phyloP scores from a whole-genome alignment of 1,140 invertebrate species.

The Helicoverpa zea region DNA sequence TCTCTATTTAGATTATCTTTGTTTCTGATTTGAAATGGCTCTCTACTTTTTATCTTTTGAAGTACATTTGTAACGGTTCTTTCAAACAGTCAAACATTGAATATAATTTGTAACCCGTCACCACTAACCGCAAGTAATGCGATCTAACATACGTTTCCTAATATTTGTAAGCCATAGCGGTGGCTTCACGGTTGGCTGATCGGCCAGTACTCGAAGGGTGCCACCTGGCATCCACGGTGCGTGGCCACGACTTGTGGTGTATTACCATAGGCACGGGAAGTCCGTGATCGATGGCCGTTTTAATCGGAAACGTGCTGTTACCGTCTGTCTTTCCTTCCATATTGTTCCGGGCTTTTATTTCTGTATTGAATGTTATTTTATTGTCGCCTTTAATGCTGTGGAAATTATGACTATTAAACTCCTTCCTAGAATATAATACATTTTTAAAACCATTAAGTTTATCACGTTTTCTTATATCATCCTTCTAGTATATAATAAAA shows the following conservation, averaged over 20 bases:
- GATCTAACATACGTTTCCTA: constrained; percentile 48
- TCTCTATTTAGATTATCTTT: neutral
- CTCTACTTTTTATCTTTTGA: neutral
- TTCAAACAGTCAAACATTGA: neutral
- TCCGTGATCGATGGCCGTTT: constrained; percentile 43
- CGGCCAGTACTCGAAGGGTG: constrained; percentile 57
- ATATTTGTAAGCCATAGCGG: constrained; percentile 66
- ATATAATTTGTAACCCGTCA: constrained; percentile 4
- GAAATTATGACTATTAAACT: too few species aligned
- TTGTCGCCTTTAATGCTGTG: neutral
- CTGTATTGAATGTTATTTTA: neutral
- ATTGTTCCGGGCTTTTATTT: constrained; percentile 9
- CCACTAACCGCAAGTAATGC: constrained; percentile 10
- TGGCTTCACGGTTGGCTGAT: constrained; percentile 62
- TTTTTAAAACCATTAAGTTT: too few species aligned
- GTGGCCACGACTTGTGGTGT: constrained; percentile 50
- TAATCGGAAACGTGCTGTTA: constrained; percentile 38
- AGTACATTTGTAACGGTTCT: neutral
- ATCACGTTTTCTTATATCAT: too few species aligned
- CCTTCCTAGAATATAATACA: too few species aligned
- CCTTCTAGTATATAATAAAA: too few species aligned
- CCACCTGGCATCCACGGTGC: constrained; percentile 66
- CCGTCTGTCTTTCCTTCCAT: constrained; percentile 21
- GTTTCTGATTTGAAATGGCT: neutral
- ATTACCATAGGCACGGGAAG: constrained; percentile 48